Conservation (phyloP, 2,888 invertebrate genomes). For the Monochamus alternatus region DNA sequence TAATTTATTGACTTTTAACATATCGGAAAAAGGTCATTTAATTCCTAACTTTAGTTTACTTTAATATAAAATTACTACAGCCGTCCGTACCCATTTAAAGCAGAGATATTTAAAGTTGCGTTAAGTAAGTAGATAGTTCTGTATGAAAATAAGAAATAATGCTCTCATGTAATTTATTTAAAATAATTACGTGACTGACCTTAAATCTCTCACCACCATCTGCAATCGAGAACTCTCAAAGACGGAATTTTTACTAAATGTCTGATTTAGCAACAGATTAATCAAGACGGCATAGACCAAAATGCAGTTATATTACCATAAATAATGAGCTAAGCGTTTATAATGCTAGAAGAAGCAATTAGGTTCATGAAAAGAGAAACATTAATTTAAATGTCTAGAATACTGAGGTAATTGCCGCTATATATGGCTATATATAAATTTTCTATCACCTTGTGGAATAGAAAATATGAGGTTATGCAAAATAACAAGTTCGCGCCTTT, state of each 20-base stretch:
- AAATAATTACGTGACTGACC: background rate
- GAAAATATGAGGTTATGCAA: background rate
- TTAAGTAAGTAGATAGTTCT: too few species aligned
- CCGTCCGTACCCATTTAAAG: background rate
- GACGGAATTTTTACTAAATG: background rate
- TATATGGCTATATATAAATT: constrained; percentile 4
- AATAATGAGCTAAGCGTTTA: background rate
- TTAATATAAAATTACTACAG: background rate
- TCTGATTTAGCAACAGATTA: background rate
- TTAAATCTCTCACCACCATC: background rate
- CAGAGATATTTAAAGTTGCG: too few species aligned
- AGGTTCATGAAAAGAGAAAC: background rate
- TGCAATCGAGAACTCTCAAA: background rate
- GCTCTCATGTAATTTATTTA: background rate
- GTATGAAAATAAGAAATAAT: too few species aligned
- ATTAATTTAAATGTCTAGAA: constrained; percentile 17
- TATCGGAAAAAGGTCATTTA: too few species aligned
- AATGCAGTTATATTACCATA: background rate
- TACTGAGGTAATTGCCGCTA: background rate
- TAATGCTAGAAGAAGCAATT: background rate
- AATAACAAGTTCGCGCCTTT: background rate
- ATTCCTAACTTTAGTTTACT: constrained; percentile 25
- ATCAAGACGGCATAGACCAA: background rate
- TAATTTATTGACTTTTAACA: too few species aligned
- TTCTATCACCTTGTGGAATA: background rate